Base-by-base conservation (phyloP, 2,888 invertebrate genomes). In the Agonopterix subpropinquella region DNA sequence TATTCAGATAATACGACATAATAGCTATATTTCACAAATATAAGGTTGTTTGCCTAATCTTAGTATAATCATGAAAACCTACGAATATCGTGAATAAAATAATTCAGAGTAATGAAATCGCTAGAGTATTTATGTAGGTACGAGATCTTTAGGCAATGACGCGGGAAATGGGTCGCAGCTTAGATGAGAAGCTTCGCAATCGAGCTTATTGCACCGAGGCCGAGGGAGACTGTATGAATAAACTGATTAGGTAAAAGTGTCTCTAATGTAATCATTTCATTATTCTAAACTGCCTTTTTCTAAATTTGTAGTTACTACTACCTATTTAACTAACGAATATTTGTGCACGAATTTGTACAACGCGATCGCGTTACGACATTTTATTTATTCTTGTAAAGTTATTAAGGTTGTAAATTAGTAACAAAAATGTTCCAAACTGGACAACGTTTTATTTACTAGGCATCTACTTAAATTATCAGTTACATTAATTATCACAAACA, bases 191-290 rank as follows among this genome's bases (percentile, higher is more conserved):
- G 56, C 55, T 44, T 47, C 48, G 41, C 53, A 51, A 50, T 58
- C 56, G 55, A 57, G 55, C 64, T 65, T 64, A 63, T 68, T 63
- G 55, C 60, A 59, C 59, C 51, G 53, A 36, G 47, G 45, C 47
- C 44, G 47, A 42, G 43, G 41, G 47, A 11, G 10, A 18, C 43
- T 51, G 47, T 45, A 47, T 47, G 50, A 47, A 47, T 47, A 51
- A 51, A 51, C 47, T 47, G 45, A 51, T 51, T 51, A 47, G 37
- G 43, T 37, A 47, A 47, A 50, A 49, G 46, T 49, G 43, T 37
- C 35, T 42, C 46, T 46, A 49, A 46, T 43, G 43, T 49, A 46
- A 49, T 45, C 45, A 39, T 18, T 36, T 49, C 43, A 47, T 47
- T 47, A 42, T 41, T 45, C 49, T 45, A 42, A 49, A 41, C 5